phyloP scores from a whole-genome alignment of 1,140 invertebrate genomes.

The Drosophila repletoides region DNA sequence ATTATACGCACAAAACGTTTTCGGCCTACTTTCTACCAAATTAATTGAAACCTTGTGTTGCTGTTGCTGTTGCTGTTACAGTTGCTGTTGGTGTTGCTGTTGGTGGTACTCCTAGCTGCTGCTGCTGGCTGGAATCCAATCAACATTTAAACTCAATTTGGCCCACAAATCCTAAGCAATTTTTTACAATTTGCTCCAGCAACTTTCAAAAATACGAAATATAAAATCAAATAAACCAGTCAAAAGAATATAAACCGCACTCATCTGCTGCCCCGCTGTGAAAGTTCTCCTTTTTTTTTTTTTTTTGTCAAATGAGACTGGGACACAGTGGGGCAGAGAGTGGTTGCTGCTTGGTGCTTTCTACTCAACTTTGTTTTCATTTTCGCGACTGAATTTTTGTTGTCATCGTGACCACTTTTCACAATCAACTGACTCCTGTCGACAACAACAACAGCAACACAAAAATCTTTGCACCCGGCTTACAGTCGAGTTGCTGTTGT shows the following conservation, averaged over 20 bases:
- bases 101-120: too few species aligned
- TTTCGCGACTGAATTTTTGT: slow-evolving; percentile 76
- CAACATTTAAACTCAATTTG: slow-evolving; percentile 66
- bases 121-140: slow-evolving; percentile 28
- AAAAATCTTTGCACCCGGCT: slow-evolving; percentile 58
- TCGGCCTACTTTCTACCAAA: background rate
- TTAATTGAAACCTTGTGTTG: slow-evolving; percentile 31
- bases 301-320: background rate
- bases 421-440: slow-evolving; percentile 56
- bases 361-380: slow-evolving; percentile 71
- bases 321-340: background rate
- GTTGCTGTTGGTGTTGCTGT: slow-evolving; percentile 3
- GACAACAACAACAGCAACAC: slow-evolving; percentile 18
- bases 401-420: slow-evolving; percentile 75
- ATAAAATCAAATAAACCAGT: slow-evolving; percentile 73
- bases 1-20: too few species aligned
- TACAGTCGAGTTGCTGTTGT: slow-evolving; percentile 47
- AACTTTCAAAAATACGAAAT: background rate
- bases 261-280: slow-evolving; percentile 34
- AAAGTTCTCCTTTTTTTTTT: slow-evolving; percentile 59
- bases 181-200: slow-evolving; percentile 38
- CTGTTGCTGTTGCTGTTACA: slow-evolving; percentile 3
- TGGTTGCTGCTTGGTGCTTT: slow-evolving; percentile 20
- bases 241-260: slow-evolving; percentile 70
- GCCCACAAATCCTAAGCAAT: slow-evolving; percentile 54